Conservation (phyloP, 1,140 invertebrate species). For the Nixonia krombeini region DNA sequence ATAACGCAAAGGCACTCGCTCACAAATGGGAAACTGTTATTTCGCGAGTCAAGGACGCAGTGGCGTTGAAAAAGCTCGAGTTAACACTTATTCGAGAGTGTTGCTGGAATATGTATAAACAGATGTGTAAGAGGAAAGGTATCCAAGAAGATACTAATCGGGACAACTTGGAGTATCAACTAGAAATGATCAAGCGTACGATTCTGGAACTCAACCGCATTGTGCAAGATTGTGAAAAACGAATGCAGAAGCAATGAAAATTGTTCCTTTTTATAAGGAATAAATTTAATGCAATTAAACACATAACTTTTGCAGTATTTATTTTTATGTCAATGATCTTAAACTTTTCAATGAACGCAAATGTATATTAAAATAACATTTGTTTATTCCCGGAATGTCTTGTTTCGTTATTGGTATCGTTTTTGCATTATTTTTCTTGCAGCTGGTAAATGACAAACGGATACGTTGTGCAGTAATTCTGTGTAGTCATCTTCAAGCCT, state of each 20-base stretch:
- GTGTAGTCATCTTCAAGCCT: conserved; percentile 61
- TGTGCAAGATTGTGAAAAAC: conserved; percentile 39
- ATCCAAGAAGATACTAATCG: conserved; percentile 41
- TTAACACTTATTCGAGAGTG: conserved; percentile 52
- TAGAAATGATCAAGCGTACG: conserved; percentile 62
- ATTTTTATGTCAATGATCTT: not conserved
- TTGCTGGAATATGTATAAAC: conserved; percentile 68
- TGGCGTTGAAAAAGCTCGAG: conserved; percentile 55
- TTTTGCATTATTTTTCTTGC: conserved; percentile 72
- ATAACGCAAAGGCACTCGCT: conserved; percentile 48
- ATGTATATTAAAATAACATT: not conserved
- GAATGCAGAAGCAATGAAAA: not conserved
- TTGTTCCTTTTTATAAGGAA: not conserved
- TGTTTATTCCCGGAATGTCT: not conserved
- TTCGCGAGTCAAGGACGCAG: conserved; percentile 53
- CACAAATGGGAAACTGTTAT: conserved; percentile 62
- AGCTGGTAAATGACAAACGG: conserved; percentile 72
- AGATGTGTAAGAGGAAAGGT: conserved; percentile 61
- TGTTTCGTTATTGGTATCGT: conserved; percentile 66
- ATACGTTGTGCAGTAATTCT: conserved; percentile 72
- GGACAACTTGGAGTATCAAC: conserved; percentile 61
- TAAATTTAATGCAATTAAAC: conserved; percentile 6
- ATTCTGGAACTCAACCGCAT: conserved; percentile 60
- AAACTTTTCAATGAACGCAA: not conserved
- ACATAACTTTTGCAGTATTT: no score